These are phyloP conservation scores for Sisor rabdophorus DNA, from an alignment of 2,113 vertebrate genomes.

Conservation along the genomic window DNA sequence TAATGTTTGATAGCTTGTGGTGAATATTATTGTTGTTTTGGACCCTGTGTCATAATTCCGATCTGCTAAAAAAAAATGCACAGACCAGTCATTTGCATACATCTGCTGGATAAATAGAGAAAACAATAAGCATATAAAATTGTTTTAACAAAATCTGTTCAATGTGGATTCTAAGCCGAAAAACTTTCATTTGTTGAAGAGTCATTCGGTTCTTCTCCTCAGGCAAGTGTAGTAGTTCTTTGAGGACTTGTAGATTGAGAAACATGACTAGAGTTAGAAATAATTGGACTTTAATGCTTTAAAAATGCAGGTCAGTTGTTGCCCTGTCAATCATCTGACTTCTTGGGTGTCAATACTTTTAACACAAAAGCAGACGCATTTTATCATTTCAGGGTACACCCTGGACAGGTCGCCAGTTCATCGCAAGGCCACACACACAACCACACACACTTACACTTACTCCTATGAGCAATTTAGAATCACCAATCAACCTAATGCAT, in stretches of 20 bases:
- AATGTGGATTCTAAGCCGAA: neutral
- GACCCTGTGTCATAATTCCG: neutral
- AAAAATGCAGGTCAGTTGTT: neutral
- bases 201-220: neutral
- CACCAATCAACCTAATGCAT: too few relatives aligned
- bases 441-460: too few relatives aligned
- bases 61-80: slow-evolving; percentile 1
- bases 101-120: neutral
- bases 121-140: neutral
- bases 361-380: too few relatives aligned
- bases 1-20: neutral
- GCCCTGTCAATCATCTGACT: neutral
- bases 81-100: neutral
- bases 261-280: neutral
- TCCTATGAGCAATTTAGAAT: too few relatives aligned
- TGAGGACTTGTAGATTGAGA: neutral
- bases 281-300: neutral
- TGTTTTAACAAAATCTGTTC: neutral
- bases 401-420: too few relatives aligned
- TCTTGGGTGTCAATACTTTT: neutral
- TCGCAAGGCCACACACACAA: too few relatives aligned
- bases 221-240: neutral
- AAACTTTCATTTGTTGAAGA: neutral
- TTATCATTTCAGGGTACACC: too few relatives aligned
- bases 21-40: neutral